Conservation (phyloP, 2,888 invertebrate genomes). For the Monopis laevigella region DNA sequence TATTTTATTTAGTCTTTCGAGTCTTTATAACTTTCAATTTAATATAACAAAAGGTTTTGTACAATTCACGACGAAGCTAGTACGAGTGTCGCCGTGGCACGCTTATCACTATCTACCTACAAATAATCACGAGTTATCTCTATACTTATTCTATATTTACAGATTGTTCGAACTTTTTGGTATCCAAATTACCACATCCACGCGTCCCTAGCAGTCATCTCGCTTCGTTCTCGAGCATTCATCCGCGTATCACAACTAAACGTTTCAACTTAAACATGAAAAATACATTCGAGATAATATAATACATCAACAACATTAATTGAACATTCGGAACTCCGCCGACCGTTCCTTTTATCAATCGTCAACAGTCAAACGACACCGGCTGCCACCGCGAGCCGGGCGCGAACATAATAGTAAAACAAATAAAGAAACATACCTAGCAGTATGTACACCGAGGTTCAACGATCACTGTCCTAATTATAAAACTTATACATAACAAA, state of each 20-base stretch:
- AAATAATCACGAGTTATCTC: background rate
- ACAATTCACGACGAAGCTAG: slow-evolving; percentile 55
- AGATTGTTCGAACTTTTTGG: slow-evolving; percentile 66
- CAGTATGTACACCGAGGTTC: slow-evolving; percentile 52
- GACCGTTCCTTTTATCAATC: slow-evolving; percentile 17
- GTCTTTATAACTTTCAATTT: slow-evolving; percentile 56
- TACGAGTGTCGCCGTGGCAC: slow-evolving; percentile 59
- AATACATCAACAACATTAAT: slow-evolving; percentile 64
- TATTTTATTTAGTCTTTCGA: slow-evolving; percentile 62
- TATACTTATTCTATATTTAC: slow-evolving; percentile 51
- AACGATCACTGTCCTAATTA: slow-evolving; percentile 55
- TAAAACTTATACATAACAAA: slow-evolving; percentile 39
- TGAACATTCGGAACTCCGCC: slow-evolving; percentile 39
- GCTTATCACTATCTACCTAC: slow-evolving; percentile 57
- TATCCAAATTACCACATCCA: slow-evolving; percentile 60
- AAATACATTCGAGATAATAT: slow-evolving; percentile 62
- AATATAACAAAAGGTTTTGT: slow-evolving; percentile 64
- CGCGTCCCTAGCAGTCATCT: slow-evolving; percentile 45
- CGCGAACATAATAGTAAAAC: slow-evolving; percentile 31
- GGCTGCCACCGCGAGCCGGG: slow-evolving; percentile 31
- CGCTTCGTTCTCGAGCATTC: slow-evolving; percentile 40
- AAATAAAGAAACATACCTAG: slow-evolving; percentile 61
- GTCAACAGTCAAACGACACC: slow-evolving; percentile 51
- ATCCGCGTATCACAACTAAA: slow-evolving; percentile 53
- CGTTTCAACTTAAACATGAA: slow-evolving; percentile 60